Evolutionary conservation across 1,140 invertebrate species (phyloP).

Genomic region (Idris sp.): DNA sequence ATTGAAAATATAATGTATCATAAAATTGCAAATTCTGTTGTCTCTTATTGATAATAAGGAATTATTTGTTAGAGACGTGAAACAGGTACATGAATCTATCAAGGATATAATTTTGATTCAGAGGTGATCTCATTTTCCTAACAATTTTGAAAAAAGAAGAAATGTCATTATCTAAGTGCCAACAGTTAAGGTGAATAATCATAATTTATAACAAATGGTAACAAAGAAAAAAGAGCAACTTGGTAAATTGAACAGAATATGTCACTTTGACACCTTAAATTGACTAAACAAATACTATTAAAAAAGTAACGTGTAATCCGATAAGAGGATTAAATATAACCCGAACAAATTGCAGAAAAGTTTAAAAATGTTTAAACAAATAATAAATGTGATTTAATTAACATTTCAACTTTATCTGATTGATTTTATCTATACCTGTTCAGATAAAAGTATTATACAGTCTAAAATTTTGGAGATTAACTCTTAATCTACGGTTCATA

Average conservation of each 20-base stretch:
- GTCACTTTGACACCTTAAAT: background rate
- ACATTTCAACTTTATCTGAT: no score
- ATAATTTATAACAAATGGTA: conserved; percentile 29
- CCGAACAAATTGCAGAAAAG: no score
- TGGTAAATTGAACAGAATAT: conserved; percentile 5
- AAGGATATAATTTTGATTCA: conserved; percentile 22
- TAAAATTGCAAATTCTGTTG: no score
- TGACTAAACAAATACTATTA: conserved; percentile 1
- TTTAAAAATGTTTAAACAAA: no score
- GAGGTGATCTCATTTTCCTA: conserved; percentile 12
- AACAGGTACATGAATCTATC: conserved; percentile 15
- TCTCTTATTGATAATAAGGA: conserved; percentile 27
- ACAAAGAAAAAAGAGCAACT: background rate
- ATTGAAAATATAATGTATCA: no score
- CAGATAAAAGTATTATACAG: no score
- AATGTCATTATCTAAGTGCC: conserved; percentile 29
- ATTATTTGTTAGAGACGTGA: conserved; percentile 15
- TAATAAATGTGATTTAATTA: no score
- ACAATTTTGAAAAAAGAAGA: conserved; percentile 13
- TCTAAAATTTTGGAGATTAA: no score
- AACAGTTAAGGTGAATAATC: conserved; percentile 29
- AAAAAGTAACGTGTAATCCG: no score
- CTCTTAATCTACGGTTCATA: no score
- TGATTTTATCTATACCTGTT: no score
- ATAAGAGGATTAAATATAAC: no score